Base-by-base conservation (phyloP, 2,888 invertebrate genomes). In the Alcis repandata region DNA sequence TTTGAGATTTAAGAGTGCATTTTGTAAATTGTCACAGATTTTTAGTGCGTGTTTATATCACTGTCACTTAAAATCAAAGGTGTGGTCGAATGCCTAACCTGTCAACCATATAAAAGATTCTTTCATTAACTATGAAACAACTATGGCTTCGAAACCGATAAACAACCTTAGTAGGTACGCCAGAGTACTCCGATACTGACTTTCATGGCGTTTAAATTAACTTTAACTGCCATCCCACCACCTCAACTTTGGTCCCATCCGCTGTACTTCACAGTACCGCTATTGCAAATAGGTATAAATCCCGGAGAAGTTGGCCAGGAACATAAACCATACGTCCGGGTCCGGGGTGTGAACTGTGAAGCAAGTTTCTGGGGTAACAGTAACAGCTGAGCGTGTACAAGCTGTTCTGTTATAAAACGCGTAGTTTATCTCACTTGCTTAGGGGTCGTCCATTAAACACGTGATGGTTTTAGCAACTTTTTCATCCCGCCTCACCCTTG, bases 311-410 rank as follows among this genome's bases (percentile, higher is more conserved):
- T 41, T 49, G 27, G 40, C 40, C 48, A 48, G 15, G 20, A n/a
- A 64, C 58, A 69, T 65, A 59, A 63, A 54, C 46, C 45, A 62
- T 38, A 22, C n/a, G n/a, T n/a, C n/a, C n/a, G 6, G 67, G 52
- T 43, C 20, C 43, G 40, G 17, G 61, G 60, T 60, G 69, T 59
- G 61, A 59, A 66, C 58, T 60, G 69, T 59, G 61, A 59, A 66
- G 66, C 68, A 71, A 69, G 60, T 19, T 40, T 38, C 68, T 70
- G 41, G 67, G 68, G 43, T 70, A 72, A 70, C 33, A 49, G 40
- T 22, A 53, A 53, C 70, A 70, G 63, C 56, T 41, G 59, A 67
- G 63, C 63, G 61, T 67, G 69, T 68, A 63, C 64, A 59, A 58
- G 52, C 48, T 54, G 48, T 33, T 70, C 63, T 67, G 67, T 65